These are phyloP conservation scores for Artibeus lituratus DNA, from an alignment of 2,797 vertebrate species.

Conservation along the genomic window DNA sequence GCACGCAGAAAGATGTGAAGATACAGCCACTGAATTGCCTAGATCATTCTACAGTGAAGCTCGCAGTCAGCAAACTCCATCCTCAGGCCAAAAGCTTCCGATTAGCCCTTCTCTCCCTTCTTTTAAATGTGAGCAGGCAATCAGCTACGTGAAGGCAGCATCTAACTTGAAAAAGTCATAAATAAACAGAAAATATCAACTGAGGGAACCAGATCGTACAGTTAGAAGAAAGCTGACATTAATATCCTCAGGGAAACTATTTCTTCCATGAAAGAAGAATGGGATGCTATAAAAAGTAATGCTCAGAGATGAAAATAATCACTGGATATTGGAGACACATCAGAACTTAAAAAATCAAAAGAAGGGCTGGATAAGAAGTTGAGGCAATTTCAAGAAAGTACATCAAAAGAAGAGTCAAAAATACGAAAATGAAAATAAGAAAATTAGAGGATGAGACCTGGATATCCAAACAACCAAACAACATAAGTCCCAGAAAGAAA, in stretches of 20 bases:
- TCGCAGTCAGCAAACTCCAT: not conserved
- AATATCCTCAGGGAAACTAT: not conserved
- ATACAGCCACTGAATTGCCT: not conserved
- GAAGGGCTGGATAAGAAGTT: not conserved
- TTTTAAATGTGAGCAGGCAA: constrained; percentile 20
- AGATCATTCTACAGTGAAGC: not conserved
- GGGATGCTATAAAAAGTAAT: not conserved
- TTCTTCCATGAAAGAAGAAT: not conserved
- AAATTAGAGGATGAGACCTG: not conserved
- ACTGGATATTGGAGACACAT: not conserved
- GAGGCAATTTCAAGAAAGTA: constrained; percentile 5
- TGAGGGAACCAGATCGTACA: not conserved
- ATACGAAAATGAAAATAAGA: not conserved
- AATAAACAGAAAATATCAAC: constrained; percentile 23
- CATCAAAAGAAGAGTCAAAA: not conserved
- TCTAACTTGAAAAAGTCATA: not conserved
- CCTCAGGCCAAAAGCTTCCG: not conserved
- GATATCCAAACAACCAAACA: not conserved
- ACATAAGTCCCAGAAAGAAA: not conserved
- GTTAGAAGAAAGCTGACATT: constrained; percentile 1
- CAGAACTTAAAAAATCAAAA: not conserved
- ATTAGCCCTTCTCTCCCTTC: not conserved
- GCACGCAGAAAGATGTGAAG: not conserved
- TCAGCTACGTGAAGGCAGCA: not conserved
- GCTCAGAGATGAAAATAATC: not conserved